Conservation (phyloP, 2,797 vertebrate genomes). For the Fringilla coelebs region DNA sequence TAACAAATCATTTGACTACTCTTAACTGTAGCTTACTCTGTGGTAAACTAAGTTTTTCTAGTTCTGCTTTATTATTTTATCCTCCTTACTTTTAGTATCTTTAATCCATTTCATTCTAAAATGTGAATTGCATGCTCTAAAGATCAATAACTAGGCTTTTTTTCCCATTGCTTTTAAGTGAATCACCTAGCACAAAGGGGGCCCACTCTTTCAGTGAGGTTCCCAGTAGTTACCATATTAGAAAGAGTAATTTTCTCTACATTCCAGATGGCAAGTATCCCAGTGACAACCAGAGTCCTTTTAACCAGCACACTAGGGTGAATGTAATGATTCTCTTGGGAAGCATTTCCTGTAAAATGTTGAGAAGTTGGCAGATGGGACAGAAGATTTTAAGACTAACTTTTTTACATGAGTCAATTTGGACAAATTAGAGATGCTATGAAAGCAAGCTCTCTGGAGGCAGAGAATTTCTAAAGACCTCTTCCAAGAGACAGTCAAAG, state of each 20-base stretch:
- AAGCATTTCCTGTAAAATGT: constrained; percentile 17
- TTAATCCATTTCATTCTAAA: background rate
- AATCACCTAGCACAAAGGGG: background rate
- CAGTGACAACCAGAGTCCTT: constrained; percentile 19
- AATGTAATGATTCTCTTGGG: background rate
- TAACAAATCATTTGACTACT: background rate
- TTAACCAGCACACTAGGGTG: constrained; percentile 2
- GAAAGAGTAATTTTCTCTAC: background rate
- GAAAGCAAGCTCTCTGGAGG: background rate
- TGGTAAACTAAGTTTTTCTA: background rate
- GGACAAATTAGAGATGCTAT: background rate
- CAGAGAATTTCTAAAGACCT: background rate
- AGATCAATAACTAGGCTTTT: background rate
- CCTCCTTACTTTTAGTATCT: background rate
- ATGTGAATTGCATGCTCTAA: background rate
- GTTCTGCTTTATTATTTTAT: background rate
- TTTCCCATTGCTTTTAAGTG: background rate
- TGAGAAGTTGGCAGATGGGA: constrained; percentile 32
- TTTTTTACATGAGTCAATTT: constrained; percentile 9
- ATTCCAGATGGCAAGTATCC: constrained; percentile 34
- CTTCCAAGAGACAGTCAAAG: background rate
- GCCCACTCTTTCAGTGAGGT: background rate
- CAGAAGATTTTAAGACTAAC: constrained; percentile 40
- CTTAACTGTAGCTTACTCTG: background rate
- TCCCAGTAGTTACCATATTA: constrained; percentile 4